These are phyloP conservation scores for Camponotus pennsylvanicus DNA, from an alignment of 1,140 invertebrate genomes.

Conservation along the genomic window DNA sequence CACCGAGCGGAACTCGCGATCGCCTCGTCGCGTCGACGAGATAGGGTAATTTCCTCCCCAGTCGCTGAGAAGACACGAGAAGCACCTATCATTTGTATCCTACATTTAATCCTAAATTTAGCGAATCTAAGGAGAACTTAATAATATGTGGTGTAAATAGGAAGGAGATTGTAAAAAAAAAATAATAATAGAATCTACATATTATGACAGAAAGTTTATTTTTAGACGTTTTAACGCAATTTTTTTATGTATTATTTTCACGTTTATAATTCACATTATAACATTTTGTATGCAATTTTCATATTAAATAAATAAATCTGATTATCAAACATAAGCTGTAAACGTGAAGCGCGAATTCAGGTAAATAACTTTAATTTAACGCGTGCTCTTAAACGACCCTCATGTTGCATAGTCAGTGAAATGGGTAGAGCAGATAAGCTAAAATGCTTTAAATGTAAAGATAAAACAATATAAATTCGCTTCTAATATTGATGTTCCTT, in stretches of 20 bases:
- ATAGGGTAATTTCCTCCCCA: slow-evolving; percentile 50
- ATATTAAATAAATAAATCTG: background rate
- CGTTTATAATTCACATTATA: background rate
- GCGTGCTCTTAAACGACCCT: background rate
- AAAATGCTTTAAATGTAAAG: slow-evolving; percentile 20
- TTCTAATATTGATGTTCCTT: background rate
- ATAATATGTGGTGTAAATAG: background rate
- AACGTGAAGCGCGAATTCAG: slow-evolving; percentile 14
- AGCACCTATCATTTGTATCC: background rate
- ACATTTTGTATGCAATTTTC: background rate
- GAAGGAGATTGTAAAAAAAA: background rate
- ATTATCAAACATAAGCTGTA: background rate
- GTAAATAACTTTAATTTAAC: slow-evolving; percentile 38
- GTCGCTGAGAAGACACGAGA: slow-evolving; percentile 17
- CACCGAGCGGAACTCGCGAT: slow-evolving; percentile 21
- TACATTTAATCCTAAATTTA: background rate
- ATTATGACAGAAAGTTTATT: background rate
- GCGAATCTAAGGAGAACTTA: background rate
- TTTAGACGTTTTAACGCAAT: background rate
- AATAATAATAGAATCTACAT: background rate
- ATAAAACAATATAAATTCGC: background rate
- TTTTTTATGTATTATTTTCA: background rate
- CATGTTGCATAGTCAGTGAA: slow-evolving; percentile 14
- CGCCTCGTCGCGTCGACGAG: slow-evolving; percentile 24
- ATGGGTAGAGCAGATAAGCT: slow-evolving; percentile 34